A percentile compares a stretch with the other conserved stretches of the same genome.
Evolutionary conservation across 2,113 vertebrate species (phyloP).

Genomic region (Bucco capensis): DNA sequence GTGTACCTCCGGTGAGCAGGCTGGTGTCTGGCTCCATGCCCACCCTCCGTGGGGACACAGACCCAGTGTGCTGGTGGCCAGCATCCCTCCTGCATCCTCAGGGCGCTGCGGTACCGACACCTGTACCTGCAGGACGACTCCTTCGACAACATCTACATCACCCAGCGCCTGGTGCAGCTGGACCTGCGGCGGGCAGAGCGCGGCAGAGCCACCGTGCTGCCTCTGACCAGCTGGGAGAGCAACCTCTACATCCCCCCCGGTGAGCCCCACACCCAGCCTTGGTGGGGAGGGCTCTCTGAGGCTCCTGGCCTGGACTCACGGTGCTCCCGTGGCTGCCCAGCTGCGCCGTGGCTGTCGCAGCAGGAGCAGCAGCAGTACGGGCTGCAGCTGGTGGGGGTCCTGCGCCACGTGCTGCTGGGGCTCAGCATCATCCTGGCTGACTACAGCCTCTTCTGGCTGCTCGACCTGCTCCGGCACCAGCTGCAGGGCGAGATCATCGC

Average conservation of each 20-base stretch:
- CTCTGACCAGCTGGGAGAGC: conserved; percentile 74
- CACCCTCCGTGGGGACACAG: rapidly evolving
- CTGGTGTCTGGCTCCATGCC: rapidly evolving
- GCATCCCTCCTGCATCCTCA: background rate
- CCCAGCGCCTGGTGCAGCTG: conserved; percentile 70
- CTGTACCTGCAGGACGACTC: conserved; percentile 73
- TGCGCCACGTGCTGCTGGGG: conserved; percentile 70
- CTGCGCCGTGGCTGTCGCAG: conserved; percentile 53
- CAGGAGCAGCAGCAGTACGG: conserved; percentile 53
- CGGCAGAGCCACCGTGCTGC: conserved; percentile 76
- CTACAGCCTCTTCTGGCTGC: conserved; percentile 86
- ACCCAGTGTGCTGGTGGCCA: rapidly evolving
- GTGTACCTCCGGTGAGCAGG: conserved; percentile 79
- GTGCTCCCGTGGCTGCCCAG: background rate
- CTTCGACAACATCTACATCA: conserved; percentile 89
- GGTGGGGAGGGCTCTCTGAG: too few relatives aligned
- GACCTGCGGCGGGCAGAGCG: conserved; percentile 60
- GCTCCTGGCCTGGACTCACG: rapidly evolving
- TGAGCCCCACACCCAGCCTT: background rate
- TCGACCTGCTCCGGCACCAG: conserved; percentile 81
- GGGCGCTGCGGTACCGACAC: conserved; percentile 76
- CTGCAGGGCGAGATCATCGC: conserved; percentile 76
- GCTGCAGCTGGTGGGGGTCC: conserved; percentile 48
- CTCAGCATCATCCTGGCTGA: conserved; percentile 78
- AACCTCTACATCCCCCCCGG: conserved; percentile 77